These are phyloP conservation scores for Stenchaetothrips biformis DNA, from an alignment of 2,888 invertebrate genomes.

Conservation along the genomic window DNA sequence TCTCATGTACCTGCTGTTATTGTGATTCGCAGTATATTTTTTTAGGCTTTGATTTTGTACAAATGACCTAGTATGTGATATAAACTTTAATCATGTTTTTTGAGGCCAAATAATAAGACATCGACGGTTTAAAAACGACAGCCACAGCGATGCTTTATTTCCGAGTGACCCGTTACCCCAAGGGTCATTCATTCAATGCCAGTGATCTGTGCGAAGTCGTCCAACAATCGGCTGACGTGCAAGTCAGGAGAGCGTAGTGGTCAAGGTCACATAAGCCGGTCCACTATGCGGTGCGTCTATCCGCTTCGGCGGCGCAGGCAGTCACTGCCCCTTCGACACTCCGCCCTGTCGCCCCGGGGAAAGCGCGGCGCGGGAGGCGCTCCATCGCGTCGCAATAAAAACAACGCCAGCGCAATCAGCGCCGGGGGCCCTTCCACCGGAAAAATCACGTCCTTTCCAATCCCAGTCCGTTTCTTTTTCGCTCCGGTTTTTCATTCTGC, in stretches of 20 bases:
- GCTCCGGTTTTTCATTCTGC: background rate
- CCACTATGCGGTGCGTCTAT: too few species aligned
- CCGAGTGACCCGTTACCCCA: background rate
- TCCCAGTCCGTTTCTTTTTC: background rate
- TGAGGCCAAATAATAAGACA: background rate
- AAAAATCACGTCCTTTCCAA: background rate
- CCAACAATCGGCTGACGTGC: too few species aligned
- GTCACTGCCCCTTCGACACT: too few species aligned
- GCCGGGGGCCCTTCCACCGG: background rate
- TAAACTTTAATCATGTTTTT: background rate
- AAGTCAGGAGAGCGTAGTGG: too few species aligned
- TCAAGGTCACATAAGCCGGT: too few species aligned
- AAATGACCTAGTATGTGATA: constrained; percentile 1
- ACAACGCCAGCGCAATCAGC: background rate
- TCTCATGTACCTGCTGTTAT: background rate
- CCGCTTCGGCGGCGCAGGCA: too few species aligned
- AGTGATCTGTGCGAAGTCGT: too few species aligned
- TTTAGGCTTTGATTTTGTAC: constrained; percentile 14
- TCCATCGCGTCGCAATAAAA: background rate
- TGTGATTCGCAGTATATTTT: background rate
- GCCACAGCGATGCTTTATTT: too few species aligned
- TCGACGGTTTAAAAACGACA: background rate
- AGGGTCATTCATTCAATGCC: background rate
- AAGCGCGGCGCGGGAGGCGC: too few species aligned
- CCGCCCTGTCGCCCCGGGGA: too few species aligned